phyloP scores from a whole-genome alignment of 2,888 invertebrate genomes.

The Caenorhabditis sp. region DNA sequence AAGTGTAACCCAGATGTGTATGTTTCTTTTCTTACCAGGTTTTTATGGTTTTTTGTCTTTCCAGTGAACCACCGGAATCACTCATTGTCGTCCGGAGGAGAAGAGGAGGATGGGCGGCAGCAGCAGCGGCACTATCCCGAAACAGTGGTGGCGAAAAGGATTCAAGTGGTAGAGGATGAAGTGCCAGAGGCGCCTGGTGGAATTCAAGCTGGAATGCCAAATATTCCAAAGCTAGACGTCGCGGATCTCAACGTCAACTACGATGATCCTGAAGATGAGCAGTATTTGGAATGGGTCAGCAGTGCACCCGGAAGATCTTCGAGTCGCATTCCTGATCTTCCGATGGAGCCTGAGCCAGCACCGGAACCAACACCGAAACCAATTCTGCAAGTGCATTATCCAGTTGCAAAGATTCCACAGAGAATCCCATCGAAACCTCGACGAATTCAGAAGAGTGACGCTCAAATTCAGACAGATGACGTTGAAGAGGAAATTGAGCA shows the following conservation, averaged over 20 bases:
- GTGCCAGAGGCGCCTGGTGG: neutral
- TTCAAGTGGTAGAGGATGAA: conserved; percentile 17
- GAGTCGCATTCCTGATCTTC: conserved; percentile 13
- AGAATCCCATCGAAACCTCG: conserved; percentile 38
- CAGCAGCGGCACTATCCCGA: neutral
- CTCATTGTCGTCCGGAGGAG: neutral
- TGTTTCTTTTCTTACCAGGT: neutral
- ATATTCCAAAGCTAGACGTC: conserved; percentile 31
- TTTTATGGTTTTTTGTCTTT: conserved; percentile 1
- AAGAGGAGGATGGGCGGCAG: neutral
- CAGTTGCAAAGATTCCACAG: neutral
- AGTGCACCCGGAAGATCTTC: conserved; percentile 22
- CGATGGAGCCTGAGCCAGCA: conserved; percentile 14
- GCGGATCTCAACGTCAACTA: neutral
- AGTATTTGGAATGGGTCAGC: conserved; percentile 18
- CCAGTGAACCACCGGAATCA: conserved; percentile 1
- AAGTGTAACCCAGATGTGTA: conserved; percentile 43
- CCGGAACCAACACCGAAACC: neutral
- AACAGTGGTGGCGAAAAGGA: conserved; percentile 12
- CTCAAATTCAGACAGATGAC: conserved; percentile 33
- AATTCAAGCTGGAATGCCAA: neutral
- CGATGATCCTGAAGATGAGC: conserved; percentile 19
- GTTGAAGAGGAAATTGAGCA: conserved; percentile 10
- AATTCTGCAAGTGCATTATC: neutral
- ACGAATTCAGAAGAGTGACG: conserved; percentile 38